A percentile compares a stretch with the other conserved stretches of the same genome.
These are phyloP conservation scores for Drosophila mercatorum DNA, from an alignment of 2,888 invertebrate species.

Conservation along the genomic window DNA sequence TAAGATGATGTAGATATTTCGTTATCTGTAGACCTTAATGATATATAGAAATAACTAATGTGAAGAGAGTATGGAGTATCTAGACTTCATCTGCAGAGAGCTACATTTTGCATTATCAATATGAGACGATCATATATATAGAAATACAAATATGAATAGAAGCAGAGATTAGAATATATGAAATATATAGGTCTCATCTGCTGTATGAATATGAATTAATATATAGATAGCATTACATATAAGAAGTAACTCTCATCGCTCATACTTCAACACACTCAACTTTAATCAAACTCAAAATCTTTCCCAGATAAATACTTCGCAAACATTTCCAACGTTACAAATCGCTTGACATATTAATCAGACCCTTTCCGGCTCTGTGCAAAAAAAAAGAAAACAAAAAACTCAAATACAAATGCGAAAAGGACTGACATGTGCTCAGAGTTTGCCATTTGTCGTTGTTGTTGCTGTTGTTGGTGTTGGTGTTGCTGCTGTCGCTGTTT, in stretches of 20 bases:
- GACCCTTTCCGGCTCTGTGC: neutral
- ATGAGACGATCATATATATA: too few species aligned
- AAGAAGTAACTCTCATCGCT: neutral
- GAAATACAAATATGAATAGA: too few species aligned
- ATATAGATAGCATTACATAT: neutral
- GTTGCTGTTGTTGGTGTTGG: conserved; percentile 12
- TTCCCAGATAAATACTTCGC: neutral
- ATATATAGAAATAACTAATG: too few species aligned
- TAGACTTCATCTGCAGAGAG: too few species aligned
- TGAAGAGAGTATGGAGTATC: too few species aligned
- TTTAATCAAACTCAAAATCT: neutral
- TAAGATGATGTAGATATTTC: too few species aligned
- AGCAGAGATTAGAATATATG: too few species aligned
- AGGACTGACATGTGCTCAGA: conserved; percentile 59
- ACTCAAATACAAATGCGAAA: conserved; percentile 34
- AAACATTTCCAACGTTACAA: neutral
- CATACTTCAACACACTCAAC: too few species aligned
- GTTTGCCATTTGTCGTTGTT: conserved; percentile 38
- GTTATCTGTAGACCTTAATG: too few species aligned
- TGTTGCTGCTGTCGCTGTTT: conserved; percentile 13
- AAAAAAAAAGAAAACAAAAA: conserved; percentile 19
- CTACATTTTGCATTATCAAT: too few species aligned
- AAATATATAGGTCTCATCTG: too few species aligned
- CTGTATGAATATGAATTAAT: neutral
- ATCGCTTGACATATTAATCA: neutral